These are phyloP conservation scores for Dendrolimus punctatus DNA, from an alignment of 1,140 invertebrate species.

Conservation along the genomic window DNA sequence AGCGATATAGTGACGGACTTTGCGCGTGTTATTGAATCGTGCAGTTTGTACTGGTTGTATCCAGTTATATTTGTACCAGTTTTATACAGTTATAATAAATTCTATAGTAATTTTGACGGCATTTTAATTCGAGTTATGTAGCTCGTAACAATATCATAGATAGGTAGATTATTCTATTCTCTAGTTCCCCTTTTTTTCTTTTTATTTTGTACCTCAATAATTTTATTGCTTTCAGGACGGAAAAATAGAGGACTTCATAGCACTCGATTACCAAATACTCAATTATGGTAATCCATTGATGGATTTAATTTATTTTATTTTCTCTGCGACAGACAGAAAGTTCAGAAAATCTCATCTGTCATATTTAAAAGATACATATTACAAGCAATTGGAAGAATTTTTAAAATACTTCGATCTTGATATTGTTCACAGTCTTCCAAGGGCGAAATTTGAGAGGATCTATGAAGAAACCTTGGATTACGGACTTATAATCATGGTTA, in stretches of 20 bases:
- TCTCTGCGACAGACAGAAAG: conserved; percentile 20
- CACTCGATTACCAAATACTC: conserved; percentile 36
- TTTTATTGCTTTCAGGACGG: conserved; percentile 26
- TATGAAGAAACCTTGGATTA: conserved; percentile 21
- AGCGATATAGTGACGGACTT: no score
- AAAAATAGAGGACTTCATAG: conserved; percentile 18
- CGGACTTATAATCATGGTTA: conserved; percentile 16
- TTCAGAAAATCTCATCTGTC: conserved; percentile 26
- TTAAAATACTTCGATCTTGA: conserved; percentile 29
- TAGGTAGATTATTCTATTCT: no score
- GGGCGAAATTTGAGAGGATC: conserved; percentile 21
- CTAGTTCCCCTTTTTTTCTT: no score
- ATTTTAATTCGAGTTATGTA: no score
- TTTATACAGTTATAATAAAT: no score
- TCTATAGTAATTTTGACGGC: no score
- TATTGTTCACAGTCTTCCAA: conserved; percentile 19
- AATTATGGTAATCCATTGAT: conserved; percentile 30
- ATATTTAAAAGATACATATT: conserved; percentile 31
- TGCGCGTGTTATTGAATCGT: no score
- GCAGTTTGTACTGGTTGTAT: no score
- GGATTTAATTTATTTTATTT: conserved; percentile 37
- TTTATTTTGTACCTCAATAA: no score
- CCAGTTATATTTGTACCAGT: no score
- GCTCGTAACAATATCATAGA: no score
- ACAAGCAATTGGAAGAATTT: conserved; percentile 19